Evolutionary conservation across 2,113 vertebrate species (phyloP).

Genomic region (Aspiorhynchus laticeps): DNA sequence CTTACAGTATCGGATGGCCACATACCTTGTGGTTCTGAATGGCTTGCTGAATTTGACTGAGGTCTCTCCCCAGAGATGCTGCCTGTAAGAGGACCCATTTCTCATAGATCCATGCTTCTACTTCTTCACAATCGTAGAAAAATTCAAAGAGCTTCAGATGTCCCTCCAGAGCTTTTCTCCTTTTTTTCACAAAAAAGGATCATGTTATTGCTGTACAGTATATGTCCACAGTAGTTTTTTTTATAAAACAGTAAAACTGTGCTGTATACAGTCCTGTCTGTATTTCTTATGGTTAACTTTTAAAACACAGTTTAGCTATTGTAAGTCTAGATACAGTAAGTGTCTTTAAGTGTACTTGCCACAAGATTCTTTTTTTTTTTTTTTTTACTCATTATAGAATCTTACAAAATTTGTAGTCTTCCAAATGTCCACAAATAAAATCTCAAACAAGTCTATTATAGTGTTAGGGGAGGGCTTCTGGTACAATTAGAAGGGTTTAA

Average conservation of each 20-base stretch:
- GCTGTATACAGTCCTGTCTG: background rate
- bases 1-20: background rate
- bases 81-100: constrained; percentile 74
- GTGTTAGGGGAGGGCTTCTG: background rate
- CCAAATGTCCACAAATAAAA: background rate
- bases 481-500: background rate
- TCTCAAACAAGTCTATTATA: background rate
- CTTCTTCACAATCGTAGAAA: constrained; percentile 82
- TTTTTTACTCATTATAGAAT: background rate
- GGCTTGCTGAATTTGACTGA: constrained; percentile 77
- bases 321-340: background rate
- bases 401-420: no score
- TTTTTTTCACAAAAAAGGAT: constrained; percentile 58
- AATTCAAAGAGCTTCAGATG: constrained; percentile 80
- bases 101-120: constrained; percentile 82
- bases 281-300: background rate
- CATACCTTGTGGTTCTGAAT: constrained; percentile 86
- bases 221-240: background rate
- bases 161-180: constrained; percentile 79
- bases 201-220: background rate
- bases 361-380: background rate
- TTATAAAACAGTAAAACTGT: background rate
- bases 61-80: constrained; percentile 72
- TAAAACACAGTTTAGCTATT: background rate
- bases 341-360: background rate